Evolutionary conservation across 37 sponge, comb jelly and placozoan genomes (phyloP).

Genomic region (Eunapius fragilis): DNA sequence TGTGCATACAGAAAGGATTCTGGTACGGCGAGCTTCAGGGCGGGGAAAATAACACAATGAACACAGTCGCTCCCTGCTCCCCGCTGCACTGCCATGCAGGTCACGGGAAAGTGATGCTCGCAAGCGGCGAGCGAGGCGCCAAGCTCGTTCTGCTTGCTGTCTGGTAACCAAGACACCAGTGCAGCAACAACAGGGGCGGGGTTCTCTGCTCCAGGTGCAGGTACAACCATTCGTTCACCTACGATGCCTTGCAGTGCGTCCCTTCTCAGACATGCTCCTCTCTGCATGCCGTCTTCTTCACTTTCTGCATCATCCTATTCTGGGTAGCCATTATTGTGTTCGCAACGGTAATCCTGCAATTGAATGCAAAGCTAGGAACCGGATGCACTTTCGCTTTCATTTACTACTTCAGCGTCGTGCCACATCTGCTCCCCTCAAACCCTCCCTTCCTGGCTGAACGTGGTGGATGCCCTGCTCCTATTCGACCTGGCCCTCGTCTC

Average conservation of each 20-base stretch:
- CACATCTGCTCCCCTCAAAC: neutral
- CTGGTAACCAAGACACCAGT: conserved; percentile 10
- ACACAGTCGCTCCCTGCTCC: neutral
- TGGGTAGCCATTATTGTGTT: neutral
- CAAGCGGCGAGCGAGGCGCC: neutral
- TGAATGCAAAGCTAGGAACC: neutral
- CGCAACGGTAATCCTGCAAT: neutral
- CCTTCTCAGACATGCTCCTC: neutral
- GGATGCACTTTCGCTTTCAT: conserved; percentile 12
- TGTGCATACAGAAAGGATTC: neutral
- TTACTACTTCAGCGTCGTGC: conserved; percentile 22
- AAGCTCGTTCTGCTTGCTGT: neutral
- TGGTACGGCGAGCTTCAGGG: neutral
- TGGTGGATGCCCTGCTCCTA: conserved; percentile 14
- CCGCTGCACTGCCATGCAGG: neutral
- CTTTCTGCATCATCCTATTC: neutral
- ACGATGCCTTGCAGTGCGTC: conserved; percentile 3
- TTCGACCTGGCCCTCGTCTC: conserved; percentile 16
- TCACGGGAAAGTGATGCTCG: neutral
- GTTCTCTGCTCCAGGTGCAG: conserved; percentile 3
- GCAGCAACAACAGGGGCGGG: conserved; percentile 2
- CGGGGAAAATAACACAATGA: neutral
- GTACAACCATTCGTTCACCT: conserved; percentile 10
- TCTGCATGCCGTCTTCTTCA: neutral
- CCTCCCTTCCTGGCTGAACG: conserved; percentile 7